A percentile compares a stretch with the other conserved stretches of the same genome.
These are phyloP conservation scores for Colletes gigas DNA, from an alignment of 1,140 invertebrate genomes.

Conservation along the genomic window DNA sequence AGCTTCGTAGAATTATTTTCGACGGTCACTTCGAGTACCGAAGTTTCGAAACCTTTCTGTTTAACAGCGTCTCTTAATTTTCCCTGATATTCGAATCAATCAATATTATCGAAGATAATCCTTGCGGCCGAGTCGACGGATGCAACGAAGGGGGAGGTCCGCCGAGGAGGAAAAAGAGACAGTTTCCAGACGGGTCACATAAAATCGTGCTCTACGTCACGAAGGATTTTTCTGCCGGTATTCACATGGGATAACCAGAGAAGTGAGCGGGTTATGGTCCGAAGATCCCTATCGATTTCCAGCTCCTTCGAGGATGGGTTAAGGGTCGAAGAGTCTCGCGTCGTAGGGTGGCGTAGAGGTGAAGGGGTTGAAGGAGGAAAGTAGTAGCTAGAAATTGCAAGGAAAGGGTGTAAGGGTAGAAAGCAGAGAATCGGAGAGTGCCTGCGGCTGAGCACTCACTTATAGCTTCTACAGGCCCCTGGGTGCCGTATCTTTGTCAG, in stretches of 20 bases:
- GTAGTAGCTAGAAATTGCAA: constrained; percentile 43
- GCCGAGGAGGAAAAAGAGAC: not conserved
- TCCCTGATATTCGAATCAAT: constrained; percentile 25
- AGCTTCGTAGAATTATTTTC: no score
- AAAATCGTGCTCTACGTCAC: constrained; percentile 35
- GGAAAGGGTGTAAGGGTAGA: constrained; percentile 17
- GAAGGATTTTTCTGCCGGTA: constrained; percentile 44
- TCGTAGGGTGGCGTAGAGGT: not conserved
- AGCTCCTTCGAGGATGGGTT: constrained; percentile 36
- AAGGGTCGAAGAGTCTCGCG: constrained; percentile 25
- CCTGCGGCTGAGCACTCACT: constrained; percentile 60
- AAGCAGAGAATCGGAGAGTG: constrained; percentile 27
- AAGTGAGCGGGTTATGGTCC: constrained; percentile 51
- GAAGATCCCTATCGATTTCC: constrained; percentile 52
- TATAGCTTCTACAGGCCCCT: constrained; percentile 47
- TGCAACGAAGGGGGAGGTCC: not conserved
- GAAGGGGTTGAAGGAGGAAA: constrained; percentile 21
- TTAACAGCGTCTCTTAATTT: no score
- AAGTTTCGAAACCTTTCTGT: no score
- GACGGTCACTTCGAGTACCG: no score
- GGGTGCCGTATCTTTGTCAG: constrained; percentile 59
- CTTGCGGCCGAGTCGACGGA: not conserved
- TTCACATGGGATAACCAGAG: constrained; percentile 47
- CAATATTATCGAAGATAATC: constrained; percentile 28
- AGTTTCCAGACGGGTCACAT: constrained; percentile 1